Base-by-base conservation (phyloP, 23 tunicate genomes). In the Corella eumyota region DNA sequence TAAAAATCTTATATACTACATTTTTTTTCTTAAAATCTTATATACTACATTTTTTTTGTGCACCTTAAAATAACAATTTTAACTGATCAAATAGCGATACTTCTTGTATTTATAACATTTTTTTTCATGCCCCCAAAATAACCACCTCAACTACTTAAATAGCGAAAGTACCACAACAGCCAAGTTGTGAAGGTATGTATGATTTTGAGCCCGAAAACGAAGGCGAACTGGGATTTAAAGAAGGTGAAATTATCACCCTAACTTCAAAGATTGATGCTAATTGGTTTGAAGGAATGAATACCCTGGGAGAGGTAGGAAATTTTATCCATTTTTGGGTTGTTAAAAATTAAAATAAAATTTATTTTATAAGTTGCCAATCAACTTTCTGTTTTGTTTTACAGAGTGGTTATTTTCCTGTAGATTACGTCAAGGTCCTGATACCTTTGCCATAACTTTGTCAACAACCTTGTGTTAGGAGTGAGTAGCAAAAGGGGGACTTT, bases 201-300 rank as follows among this genome's bases (percentile, higher is more conserved):
- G 93, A 82, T 47, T 92, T 92, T 47, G 98, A 92, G 62, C 80
- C 98, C 29, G 98, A 92, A 46, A 92, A 83, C 50, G 92, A 82
- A 40, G 87, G 93, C 30, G 98, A 92, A 54, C 71, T 92, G 26
- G 93, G 78, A 23, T 92, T 92, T 58, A 24, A 40, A 15, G 98
- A 92, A 72, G 93, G 85, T 15, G 98, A 92, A 24, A 32, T 71
- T 4, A 52, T 92, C 34, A 81, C 76, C 9, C 78, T 92, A 36
- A 76, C 80, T n/a, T 74, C 92, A 13, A 58, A 60, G 44, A 87
- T 92, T 26, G 98, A 92, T 61, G 98, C 83, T 28, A 92, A 92
- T 53, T 92, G 98, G 98, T 83, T 54, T 67, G 98, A 92, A 62
- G 98, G 98, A 30, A 73, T 78, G 81, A 72, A 65, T 51, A 23